Base-by-base conservation (phyloP, 2,888 invertebrate genomes). In the Deilephila porcellus region DNA sequence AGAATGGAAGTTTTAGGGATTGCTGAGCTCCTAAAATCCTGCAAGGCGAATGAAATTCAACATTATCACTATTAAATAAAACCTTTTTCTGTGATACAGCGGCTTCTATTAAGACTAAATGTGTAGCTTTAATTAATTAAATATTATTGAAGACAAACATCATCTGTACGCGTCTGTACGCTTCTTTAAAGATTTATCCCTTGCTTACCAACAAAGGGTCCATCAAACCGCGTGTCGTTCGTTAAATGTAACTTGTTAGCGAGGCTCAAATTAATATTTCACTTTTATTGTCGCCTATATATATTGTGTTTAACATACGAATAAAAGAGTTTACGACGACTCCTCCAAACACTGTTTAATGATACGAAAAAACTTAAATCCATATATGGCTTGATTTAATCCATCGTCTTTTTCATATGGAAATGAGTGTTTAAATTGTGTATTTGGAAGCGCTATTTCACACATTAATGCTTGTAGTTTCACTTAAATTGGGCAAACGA, bases 161-260 rank as follows among this genome's bases (percentile, higher is more conserved):
- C 25, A 25, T 60, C 29, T 29, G 73, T 62, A 17, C 19, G 1
- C 64, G 70, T 73, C 74, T 78, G 79, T 84, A 82, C 82, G 70
- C 73, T 73, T 67, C 70, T 29, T 59, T 60, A 11, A 74, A 83
- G 80, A 86, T 87, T 85, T 87, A 88, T 83, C 75, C 74, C 73
- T 74, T 75, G 76, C 76, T 75, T 76, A 78, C 78, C 71, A 76
- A 76, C 77, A 82, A 83, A 84, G 81, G 52, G 86, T 86, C 83
- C 86, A 88, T 89, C 85, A 88, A 87, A 84, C 85, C 82, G 85
- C 82, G 78, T 80, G 83, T 56, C 62, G 74, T 77, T 79, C 80
- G 78, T 80, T 80, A 76, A 79, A 83, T 82, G 78, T 71, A 77
- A 81, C 85, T 86, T 83, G 85, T 90, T 87, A 89, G 85, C 84